These are phyloP conservation scores for Spicauda simplicius DNA, from an alignment of 2,888 invertebrate species.

Conservation along the genomic window DNA sequence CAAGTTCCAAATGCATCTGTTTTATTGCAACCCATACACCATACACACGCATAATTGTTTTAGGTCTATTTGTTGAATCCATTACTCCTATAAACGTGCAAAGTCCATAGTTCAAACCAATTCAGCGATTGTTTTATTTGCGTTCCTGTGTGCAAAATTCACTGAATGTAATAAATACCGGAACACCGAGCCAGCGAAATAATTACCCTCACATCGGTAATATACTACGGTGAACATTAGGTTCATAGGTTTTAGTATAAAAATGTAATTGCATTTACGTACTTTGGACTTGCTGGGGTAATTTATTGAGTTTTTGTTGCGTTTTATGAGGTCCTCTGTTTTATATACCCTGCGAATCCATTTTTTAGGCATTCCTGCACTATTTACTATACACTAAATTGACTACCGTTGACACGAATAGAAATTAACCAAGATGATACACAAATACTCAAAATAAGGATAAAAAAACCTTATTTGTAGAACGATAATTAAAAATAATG, in stretches of 20 bases:
- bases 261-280: conserved; percentile 29
- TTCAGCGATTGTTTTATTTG: conserved; percentile 35
- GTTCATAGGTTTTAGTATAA: conserved; percentile 35
- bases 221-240: conserved; percentile 31
- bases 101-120: conserved; percentile 36
- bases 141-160: conserved; percentile 33
- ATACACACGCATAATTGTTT: conserved; percentile 5
- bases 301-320: not conserved
- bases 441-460: too few species aligned
- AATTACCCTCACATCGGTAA: conserved; percentile 31
- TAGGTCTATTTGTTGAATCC: conserved; percentile 23
- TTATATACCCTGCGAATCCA: too few species aligned
- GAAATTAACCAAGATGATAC: too few species aligned
- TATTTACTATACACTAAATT: too few species aligned
- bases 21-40: not conserved
- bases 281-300: conserved; percentile 12
- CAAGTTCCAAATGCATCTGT: not conserved
- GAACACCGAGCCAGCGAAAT: conserved; percentile 31
- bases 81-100: conserved; percentile 32
- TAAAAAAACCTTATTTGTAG: too few species aligned
- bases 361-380: too few species aligned
- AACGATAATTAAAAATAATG: too few species aligned
- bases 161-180: conserved; percentile 35
- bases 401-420: too few species aligned
- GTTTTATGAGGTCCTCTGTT: not conserved